Base-by-base conservation (phyloP, 1,140 invertebrate species). In the Pseudobourletiella spinata region DNA sequence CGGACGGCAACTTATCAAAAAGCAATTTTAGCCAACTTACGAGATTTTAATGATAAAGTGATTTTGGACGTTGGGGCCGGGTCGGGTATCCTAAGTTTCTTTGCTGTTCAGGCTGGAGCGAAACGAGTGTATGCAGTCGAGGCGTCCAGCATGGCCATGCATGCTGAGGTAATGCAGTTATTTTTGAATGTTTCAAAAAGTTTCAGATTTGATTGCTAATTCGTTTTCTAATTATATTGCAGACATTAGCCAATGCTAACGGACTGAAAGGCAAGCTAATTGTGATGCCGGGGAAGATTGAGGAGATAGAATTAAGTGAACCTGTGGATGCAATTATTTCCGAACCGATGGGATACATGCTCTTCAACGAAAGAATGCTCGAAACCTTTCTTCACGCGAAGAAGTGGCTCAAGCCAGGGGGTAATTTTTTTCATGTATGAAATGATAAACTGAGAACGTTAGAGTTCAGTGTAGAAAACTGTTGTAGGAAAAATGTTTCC, bases 321-420 rank as follows among this genome's bases (percentile, higher is more conserved):
- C 83, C 82, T 71, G 95, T 98, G 15, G 95, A 99, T 78, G 85
- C 96, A 28, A 97, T 99, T 71, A 94, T 99, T 64, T 98, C 94
- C 8, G 96, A 99, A 78, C 96, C 96, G 0, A 99, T 99, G 96
- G 96, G 96, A 26, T 99, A 99, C 73, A 99, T 99, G 96, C 78
- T 99, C 14, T 97, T 97, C 73, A 99, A 99, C 78, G 96, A 99
- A 77, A 81, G 96, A 68, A 99, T 99, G 96, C 78, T 99, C 64
- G 96, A 99, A 79, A 97, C 94, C 3, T 99, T 95, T 79, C 78
- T 99, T 46, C 95, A 98, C 79, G 95, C 95, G 2, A 96, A 98
- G 73, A 98, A 98, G 74, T 99, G 94, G 91, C 79, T 99, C 15
- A 87, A 86, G 77, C 87, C 91, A 51, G 85, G 85, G 74, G 93